These are phyloP conservation scores for Phortica okadai DNA, from an alignment of 2,888 invertebrate genomes.

Conservation along the genomic window DNA sequence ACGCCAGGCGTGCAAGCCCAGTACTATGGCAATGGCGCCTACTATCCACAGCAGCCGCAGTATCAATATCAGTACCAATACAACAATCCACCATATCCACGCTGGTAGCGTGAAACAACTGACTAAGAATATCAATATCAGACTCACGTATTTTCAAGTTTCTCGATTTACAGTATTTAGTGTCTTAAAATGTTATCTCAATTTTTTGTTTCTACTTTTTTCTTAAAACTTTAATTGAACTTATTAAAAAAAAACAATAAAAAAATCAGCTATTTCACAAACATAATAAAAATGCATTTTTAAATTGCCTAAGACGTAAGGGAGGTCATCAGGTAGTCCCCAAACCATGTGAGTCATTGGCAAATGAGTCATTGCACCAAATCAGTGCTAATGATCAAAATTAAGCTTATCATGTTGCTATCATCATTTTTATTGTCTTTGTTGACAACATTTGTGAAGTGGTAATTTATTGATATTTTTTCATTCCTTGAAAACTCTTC, in stretches of 20 bases:
- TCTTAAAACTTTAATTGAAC: no score
- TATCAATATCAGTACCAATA: conserved; percentile 49
- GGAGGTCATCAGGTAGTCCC: neutral
- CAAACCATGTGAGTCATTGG: neutral
- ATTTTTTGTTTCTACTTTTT: no score
- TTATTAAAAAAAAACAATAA: neutral
- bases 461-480: no score
- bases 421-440: no score
- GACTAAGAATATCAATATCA: neutral
- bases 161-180: no score
- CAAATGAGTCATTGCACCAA: neutral
- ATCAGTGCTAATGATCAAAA: neutral
- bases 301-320: no score
- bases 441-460: no score
- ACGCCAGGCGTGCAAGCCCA: conserved; percentile 53
- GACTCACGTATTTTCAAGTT: neutral
- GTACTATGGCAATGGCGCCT: conserved; percentile 48
- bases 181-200: no score
- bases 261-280: neutral
- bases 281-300: no score
- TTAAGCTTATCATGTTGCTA: neutral
- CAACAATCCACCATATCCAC: conserved; percentile 53
- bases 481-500: no score
- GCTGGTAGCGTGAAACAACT: conserved; percentile 42
- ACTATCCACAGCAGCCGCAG: conserved; percentile 58